Conservation (phyloP, 2,113 vertebrate genomes). For the Peromyscus maniculatus region DNA sequence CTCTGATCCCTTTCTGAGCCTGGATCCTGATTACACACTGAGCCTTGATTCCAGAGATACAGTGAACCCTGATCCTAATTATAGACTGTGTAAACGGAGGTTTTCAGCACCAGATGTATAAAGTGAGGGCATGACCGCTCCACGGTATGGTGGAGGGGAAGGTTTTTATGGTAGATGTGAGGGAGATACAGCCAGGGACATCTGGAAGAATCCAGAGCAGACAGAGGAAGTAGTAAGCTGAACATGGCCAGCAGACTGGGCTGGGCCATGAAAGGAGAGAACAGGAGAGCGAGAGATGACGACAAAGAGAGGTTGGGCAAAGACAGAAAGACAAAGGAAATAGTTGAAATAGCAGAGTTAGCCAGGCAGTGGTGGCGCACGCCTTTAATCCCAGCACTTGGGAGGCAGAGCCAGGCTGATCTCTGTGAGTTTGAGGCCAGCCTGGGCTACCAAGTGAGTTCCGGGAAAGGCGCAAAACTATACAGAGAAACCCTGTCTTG, state of each 20-base stretch:
- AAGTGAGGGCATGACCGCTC: no score
- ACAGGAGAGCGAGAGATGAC: background rate
- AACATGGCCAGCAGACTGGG: no score
- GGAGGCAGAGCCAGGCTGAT: no score
- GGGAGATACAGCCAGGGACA: background rate
- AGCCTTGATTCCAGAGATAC: background rate
- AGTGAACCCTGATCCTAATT: background rate
- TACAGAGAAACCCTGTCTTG: no score
- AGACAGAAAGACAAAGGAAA: background rate
- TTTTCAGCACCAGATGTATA: background rate
- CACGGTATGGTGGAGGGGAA: background rate
- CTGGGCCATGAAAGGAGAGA: background rate
- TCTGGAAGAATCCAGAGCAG: background rate
- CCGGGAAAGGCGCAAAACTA: no score
- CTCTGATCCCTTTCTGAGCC: background rate
- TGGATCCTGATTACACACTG: background rate
- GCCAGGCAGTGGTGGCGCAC: no score
- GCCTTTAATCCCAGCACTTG: no score
- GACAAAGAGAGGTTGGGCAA: background rate
- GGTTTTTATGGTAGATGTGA: background rate
- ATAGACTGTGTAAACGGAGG: background rate
- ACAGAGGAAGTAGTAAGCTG: background rate
- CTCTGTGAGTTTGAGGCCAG: no score
- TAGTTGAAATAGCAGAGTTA: background rate
- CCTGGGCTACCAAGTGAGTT: no score